Conservation (phyloP, 1,140 invertebrate species). For the Caligus rogercresseyi region DNA sequence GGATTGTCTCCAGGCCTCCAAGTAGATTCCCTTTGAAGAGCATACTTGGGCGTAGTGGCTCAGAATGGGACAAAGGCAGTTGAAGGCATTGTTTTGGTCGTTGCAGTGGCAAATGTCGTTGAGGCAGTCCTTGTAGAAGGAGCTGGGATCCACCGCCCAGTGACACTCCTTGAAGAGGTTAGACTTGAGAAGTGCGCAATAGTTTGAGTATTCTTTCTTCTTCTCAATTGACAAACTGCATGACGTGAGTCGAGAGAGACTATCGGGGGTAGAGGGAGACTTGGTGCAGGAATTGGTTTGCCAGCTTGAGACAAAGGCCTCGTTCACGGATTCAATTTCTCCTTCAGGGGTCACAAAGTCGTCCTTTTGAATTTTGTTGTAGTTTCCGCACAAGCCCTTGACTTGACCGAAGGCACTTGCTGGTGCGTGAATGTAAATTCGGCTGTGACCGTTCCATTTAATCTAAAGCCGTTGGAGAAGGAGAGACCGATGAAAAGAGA, state of each 20-base stretch:
- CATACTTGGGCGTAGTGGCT: slow-evolving; percentile 61
- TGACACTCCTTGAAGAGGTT: slow-evolving; percentile 60
- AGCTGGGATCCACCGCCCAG: slow-evolving; percentile 51
- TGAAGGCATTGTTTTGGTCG: slow-evolving; percentile 29
- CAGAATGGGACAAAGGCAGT: slow-evolving; percentile 60
- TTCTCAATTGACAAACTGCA: slow-evolving; percentile 50
- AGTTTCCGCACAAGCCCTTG: slow-evolving; percentile 69
- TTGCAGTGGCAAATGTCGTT: slow-evolving; percentile 71
- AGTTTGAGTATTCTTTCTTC: slow-evolving; percentile 43
- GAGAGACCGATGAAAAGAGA: not conserved
- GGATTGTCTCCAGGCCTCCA: slow-evolving; percentile 35
- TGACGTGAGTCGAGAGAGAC: slow-evolving; percentile 34
- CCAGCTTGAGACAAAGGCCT: slow-evolving; percentile 72
- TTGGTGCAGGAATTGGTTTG: slow-evolving; percentile 35
- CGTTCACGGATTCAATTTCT: slow-evolving; percentile 33
- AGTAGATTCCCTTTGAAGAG: slow-evolving; percentile 43
- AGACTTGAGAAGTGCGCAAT: slow-evolving; percentile 46
- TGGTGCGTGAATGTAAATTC: slow-evolving; percentile 61
- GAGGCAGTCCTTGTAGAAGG: slow-evolving; percentile 58
- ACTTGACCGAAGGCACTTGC: slow-evolving; percentile 43
- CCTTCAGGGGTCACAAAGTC: slow-evolving; percentile 71
- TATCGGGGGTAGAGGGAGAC: slow-evolving; percentile 22
- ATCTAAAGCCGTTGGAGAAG: slow-evolving; percentile 51
- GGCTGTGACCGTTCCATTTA: slow-evolving; percentile 62
- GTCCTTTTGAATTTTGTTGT: slow-evolving; percentile 63